Evolutionary conservation across 2,797 vertebrate genomes (phyloP).

Genomic region (Bryconaethiops microstoma): DNA sequence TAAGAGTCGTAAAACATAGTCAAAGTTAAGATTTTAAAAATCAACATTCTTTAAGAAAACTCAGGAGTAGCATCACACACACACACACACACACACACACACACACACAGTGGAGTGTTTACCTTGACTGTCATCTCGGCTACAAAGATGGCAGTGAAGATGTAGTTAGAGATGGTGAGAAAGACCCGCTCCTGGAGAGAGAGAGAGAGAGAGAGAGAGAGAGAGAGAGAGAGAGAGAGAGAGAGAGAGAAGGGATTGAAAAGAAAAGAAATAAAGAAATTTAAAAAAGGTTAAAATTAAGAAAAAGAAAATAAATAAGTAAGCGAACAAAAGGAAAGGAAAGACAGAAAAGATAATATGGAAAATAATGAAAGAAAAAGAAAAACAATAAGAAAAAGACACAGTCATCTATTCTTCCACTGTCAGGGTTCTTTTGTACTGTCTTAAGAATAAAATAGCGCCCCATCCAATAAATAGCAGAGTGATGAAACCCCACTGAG

Average conservation of each 20-base stretch:
- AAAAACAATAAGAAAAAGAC: not conserved
- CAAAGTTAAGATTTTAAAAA: constrained; percentile 2
- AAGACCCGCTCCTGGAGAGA: constrained; percentile 76
- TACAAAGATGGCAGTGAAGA: constrained; percentile 91
- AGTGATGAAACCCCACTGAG: not conserved
- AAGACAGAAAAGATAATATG: not conserved
- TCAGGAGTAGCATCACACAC: not conserved
- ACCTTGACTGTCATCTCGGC: no score
- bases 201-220: not conserved
- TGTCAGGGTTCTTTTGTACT: not conserved
- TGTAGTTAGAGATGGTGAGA: constrained; percentile 90
- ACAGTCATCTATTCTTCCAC: not conserved
- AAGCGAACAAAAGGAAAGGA: not conserved
- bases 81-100: not conserved
- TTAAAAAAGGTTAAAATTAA: no score
- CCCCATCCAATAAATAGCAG: constrained; percentile 1
- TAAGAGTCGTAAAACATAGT: constrained; percentile 41
- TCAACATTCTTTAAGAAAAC: not conserved
- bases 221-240: not conserved
- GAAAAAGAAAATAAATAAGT: not conserved
- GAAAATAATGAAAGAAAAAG: not conserved
- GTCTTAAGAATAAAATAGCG: constrained; percentile 12
- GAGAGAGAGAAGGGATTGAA: not conserved
- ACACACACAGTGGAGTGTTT: not conserved
- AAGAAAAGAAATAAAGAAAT: not conserved